Conservation (phyloP, 1,140 invertebrate genomes). For the Notospermus geniculatus region DNA sequence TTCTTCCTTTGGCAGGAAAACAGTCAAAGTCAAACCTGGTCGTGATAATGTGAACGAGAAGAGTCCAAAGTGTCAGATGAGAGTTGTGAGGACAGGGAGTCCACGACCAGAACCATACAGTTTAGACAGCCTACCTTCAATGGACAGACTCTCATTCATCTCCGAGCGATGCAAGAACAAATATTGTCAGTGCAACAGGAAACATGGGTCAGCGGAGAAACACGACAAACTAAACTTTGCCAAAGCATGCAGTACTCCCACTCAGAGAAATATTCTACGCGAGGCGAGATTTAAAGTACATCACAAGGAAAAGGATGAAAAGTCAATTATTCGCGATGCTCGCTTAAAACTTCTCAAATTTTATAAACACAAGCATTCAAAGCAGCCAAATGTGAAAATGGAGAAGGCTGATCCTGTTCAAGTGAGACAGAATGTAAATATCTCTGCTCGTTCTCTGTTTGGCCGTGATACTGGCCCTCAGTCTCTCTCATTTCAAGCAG, state of each 20-base stretch:
- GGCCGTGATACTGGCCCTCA: neutral
- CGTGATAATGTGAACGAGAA: neutral
- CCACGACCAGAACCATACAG: slow-evolving; percentile 25
- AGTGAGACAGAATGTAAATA: neutral
- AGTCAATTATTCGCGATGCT: slow-evolving; percentile 36
- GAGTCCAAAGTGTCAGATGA: neutral
- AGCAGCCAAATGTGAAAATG: neutral
- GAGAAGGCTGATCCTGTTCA: neutral
- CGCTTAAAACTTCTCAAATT: slow-evolving; percentile 21
- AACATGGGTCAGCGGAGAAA: slow-evolving; percentile 13
- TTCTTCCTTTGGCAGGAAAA: no score
- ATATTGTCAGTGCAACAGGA: slow-evolving; percentile 28
- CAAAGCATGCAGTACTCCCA: slow-evolving; percentile 14
- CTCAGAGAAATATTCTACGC: slow-evolving; percentile 27
- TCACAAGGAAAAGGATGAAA: slow-evolving; percentile 38
- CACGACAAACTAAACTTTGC: slow-evolving; percentile 33
- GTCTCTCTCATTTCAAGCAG: neutral
- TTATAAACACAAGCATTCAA: neutral
- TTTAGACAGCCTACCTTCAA: slow-evolving; percentile 31
- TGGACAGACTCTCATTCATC: slow-evolving; percentile 32
- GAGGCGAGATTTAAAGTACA: slow-evolving; percentile 41
- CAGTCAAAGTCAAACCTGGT: neutral
- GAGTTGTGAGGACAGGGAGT: neutral
- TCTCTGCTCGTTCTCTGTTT: no score
- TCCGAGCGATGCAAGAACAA: slow-evolving; percentile 31